Percentiles rank a stretch among this genome's conserved stretches.
These are phyloP conservation scores for Alaudala cheleensis DNA, from an alignment of 2,113 vertebrate genomes.

Conservation along the genomic window DNA sequence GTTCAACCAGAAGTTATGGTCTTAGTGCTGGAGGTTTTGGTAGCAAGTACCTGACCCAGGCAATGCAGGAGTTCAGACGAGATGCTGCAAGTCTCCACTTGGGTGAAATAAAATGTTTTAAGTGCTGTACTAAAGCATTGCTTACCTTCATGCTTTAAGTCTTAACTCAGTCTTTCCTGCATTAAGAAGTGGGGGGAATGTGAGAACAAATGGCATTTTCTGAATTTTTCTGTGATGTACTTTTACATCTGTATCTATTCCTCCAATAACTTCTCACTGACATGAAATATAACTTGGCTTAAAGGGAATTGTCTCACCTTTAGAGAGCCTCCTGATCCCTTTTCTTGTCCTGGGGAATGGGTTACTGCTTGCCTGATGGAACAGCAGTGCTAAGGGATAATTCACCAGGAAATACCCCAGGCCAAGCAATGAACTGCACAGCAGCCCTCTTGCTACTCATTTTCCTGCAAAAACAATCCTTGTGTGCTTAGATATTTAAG, in stretches of 20 bases:
- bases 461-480: constrained; percentile 53
- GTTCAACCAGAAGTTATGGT: constrained; percentile 58
- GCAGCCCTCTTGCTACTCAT: constrained; percentile 28
- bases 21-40: constrained; percentile 22
- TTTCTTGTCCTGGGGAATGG: not conserved
- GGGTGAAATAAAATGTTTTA: not conserved
- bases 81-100: constrained; percentile 15
- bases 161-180: not conserved
- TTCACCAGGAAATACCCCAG: constrained; percentile 27
- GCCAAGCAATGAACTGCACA: not conserved
- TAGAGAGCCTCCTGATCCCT: not conserved
- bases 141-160: not conserved
- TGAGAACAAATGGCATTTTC: not conserved
- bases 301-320: not conserved
- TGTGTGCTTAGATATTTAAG: constrained; percentile 47
- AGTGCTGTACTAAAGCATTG: not conserved
- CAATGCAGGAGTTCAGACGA: not conserved
- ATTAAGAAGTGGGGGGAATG: not conserved
- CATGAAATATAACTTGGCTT: not conserved
- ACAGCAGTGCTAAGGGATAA: not conserved
- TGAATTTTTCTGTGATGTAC: not conserved
- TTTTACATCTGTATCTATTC: not conserved
- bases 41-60: not conserved
- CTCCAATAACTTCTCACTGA: not conserved
- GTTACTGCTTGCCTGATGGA: not conserved